Conservation (phyloP, 2,113 vertebrate species). For the Serilophus lunatus region DNA sequence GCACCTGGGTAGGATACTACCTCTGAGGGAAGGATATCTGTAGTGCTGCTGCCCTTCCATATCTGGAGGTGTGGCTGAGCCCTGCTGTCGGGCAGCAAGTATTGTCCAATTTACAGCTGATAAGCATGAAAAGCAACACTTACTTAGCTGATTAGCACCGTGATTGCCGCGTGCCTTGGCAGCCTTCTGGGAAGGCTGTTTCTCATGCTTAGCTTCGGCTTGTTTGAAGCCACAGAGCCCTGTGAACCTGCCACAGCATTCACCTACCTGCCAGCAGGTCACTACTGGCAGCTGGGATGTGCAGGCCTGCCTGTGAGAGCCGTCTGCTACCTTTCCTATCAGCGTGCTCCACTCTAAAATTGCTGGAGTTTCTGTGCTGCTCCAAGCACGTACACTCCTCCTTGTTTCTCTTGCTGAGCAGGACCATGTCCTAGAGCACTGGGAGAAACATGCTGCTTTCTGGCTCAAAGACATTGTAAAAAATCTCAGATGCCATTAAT, state of each 20-base stretch:
- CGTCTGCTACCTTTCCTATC: neutral
- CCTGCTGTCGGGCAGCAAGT: neutral
- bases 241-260: neutral
- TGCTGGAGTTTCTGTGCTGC: neutral
- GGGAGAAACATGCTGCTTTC: fast-evolving
- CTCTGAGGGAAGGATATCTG: neutral
- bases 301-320: neutral
- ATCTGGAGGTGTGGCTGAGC: neutral
- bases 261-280: neutral
- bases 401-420: neutral
- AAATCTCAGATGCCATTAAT: fast-evolving
- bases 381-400: fast-evolving
- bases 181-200: neutral
- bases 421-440: neutral
- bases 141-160: neutral
- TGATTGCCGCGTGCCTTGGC: neutral
- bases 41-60: neutral
- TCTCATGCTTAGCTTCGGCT: neutral
- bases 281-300: neutral
- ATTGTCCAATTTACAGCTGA: neutral
- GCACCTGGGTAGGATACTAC: neutral
- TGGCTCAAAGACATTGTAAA: fast-evolving
- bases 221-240: neutral
- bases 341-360: neutral
- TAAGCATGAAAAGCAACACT: neutral